These are phyloP conservation scores for Nemotelus pantherinus DNA, from an alignment of 2,888 invertebrate genomes.

Conservation along the genomic window DNA sequence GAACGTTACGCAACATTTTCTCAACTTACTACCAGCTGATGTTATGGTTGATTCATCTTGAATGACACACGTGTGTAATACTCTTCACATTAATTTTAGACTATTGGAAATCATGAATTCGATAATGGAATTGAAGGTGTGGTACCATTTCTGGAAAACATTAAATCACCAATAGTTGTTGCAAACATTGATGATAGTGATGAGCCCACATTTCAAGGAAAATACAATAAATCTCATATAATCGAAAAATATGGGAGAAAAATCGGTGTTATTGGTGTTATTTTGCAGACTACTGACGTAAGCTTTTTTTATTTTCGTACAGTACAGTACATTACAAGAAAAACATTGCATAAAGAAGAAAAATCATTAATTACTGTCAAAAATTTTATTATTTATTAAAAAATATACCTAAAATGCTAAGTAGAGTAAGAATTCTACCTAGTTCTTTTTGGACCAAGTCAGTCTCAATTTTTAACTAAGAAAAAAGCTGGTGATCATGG, in stretches of 20 bases:
- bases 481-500: no score
- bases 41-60: constrained; percentile 71
- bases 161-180: constrained; percentile 75
- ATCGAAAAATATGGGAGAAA: constrained; percentile 71
- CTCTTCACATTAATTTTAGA: constrained; percentile 65
- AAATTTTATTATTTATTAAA: no score
- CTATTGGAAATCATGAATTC: constrained; percentile 88
- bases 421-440: no score
- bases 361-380: no score
- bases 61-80: not conserved
- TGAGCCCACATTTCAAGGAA: constrained; percentile 73
- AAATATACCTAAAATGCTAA: no score
- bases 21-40: constrained; percentile 80
- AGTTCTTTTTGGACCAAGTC: no score
- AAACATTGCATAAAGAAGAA: not conserved
- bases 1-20: constrained; percentile 78
- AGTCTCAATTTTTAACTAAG: no score
- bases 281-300: constrained; percentile 74
- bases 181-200: constrained; percentile 77
- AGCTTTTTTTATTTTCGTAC: constrained; percentile 51
- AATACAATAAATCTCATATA: constrained; percentile 73
- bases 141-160: constrained; percentile 73
- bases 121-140: constrained; percentile 79
- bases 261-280: constrained; percentile 84
- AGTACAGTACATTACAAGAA: constrained; percentile 42